phyloP scores from a whole-genome alignment of 2,113 vertebrate genomes.

The Rousettus leschenaultii region DNA sequence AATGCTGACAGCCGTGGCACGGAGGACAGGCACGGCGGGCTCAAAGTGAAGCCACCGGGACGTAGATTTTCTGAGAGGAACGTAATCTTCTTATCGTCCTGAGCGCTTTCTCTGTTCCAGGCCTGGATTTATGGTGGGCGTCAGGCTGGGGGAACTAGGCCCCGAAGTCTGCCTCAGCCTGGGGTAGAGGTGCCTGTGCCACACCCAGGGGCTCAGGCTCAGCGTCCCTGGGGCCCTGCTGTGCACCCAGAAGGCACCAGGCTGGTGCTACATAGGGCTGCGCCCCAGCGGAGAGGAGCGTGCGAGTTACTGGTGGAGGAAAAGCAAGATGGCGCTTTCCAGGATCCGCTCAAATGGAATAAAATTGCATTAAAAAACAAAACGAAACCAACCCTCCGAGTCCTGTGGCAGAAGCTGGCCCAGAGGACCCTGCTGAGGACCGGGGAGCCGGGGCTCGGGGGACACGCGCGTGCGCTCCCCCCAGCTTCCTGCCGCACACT shows the following conservation, averaged over 20 bases:
- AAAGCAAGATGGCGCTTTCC: accelerated
- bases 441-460: not conserved
- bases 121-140: not conserved
- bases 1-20: conserved; percentile 60
- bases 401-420: not conserved
- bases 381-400: not conserved
- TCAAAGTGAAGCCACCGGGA: conserved; percentile 60
- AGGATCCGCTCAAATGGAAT: not conserved
- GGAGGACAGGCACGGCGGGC: conserved; percentile 47
- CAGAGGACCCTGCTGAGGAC: not conserved
- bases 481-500: accelerated
- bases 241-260: accelerated
- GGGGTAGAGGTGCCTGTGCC: not conserved
- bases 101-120: not conserved
- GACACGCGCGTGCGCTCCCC: accelerated
- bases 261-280: accelerated
- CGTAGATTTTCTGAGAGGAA: conserved; percentile 53
- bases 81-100: conserved; percentile 38
- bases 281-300: accelerated
- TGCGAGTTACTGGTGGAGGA: not conserved
- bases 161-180: not conserved
- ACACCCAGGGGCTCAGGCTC: not conserved
- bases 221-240: accelerated
- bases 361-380: not conserved
- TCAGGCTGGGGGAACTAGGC: accelerated